Conservation (phyloP, 2,113 vertebrate species). For the Aegithalos caudatus region DNA sequence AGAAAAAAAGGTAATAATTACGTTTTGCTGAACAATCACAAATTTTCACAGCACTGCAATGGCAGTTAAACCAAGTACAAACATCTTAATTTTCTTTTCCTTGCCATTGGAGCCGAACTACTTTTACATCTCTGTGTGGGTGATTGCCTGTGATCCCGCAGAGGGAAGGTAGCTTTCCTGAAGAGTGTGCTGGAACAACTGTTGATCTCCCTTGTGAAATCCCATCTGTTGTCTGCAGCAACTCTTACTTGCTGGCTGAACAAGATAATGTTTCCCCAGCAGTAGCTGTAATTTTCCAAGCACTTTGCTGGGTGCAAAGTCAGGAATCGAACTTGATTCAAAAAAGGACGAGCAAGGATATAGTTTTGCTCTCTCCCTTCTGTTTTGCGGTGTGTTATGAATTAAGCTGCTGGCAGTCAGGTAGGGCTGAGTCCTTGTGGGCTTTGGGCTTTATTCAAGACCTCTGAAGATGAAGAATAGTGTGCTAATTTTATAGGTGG, state of each 20-base stretch:
- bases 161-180: constrained; percentile 5
- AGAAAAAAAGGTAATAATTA: background rate
- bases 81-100: background rate
- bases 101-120: background rate
- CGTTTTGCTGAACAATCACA: background rate
- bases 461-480: background rate
- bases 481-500: background rate
- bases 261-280: constrained; percentile 27
- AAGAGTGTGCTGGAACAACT: constrained; percentile 3
- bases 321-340: background rate
- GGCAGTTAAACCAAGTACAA: background rate
- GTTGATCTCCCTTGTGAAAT: constrained; percentile 47
- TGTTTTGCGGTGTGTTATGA: background rate
- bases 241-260: background rate
- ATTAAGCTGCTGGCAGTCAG: background rate
- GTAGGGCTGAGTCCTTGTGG: background rate
- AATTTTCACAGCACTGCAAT: background rate
- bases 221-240: constrained; percentile 34
- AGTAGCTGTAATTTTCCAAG: constrained; percentile 39
- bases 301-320: background rate
- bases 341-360: background rate
- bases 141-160: background rate
- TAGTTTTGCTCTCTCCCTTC: background rate
- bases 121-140: constrained; percentile 5
- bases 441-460: background rate